Base-by-base conservation (phyloP, 1,140 invertebrate species). In the Spodoptera litura region DNA sequence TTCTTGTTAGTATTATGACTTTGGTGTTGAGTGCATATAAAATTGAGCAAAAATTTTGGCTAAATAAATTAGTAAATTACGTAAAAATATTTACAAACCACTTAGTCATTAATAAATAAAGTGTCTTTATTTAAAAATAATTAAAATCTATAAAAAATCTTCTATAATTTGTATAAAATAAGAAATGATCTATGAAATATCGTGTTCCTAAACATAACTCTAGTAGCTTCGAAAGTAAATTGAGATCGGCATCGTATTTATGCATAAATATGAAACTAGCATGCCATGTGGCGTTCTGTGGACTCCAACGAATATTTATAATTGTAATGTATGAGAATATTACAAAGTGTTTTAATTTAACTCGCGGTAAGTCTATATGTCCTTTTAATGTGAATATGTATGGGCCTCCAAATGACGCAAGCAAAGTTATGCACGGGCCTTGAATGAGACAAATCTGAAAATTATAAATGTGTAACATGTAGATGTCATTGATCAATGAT, bases 1-100 rank as follows among this genome's bases (percentile, higher is more conserved):
- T 78, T 88, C 85, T 87, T 84, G 86, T 87, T 89, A 89, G 86
- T 92, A 92, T 90, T 92, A 93, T 93, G 91, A 93, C 93, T 94
- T 94, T 94, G 93, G 93, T 93, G 91, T 93, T 89, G 88, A 92
- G 89, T 93, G 92, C 88, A 92, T 90, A 92, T 86, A 90, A 89
- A 90, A 94, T 94, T 93, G 93, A 94, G 93, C 93, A 94, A 94
- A 75, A 93, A 91, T 89, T 92, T 93, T 92, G 89, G 89, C 89
- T 91, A 93, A 91, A 92, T 90, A 93, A 94, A 91, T 91, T 93
- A 92, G 85, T 85, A 89, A 62, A 82, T 88, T 56, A 90, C 81
- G 80, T 83, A 88, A 91, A 83, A 89, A 84, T 91, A 92, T 89
- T 79, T 93, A 92, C 87, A 91, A 85, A 81, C 88, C 75, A 70